A percentile compares a stretch with the other conserved stretches of the same genome.
Evolutionary conservation across 2,888 invertebrate genomes (phyloP).

Genomic region (Trissolcus japonicus): DNA sequence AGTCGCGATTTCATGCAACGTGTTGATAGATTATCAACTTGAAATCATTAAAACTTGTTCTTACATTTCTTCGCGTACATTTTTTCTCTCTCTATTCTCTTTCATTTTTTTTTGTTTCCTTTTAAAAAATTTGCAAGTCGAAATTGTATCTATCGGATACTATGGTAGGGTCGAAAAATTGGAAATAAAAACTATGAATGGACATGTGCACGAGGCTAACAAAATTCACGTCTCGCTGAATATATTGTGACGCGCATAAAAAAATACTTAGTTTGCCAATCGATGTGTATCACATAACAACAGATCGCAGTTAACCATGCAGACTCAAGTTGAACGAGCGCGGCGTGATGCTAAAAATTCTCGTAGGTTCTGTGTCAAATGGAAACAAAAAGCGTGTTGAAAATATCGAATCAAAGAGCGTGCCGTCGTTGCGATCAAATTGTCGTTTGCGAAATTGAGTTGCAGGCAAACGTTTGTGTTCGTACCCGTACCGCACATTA

Average conservation of each 20-base stretch:
- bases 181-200: not conserved
- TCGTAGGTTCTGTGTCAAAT: slow-evolving; percentile 45
- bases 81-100: too few species aligned
- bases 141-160: not conserved
- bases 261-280: slow-evolving; percentile 36
- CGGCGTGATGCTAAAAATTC: slow-evolving; percentile 14
- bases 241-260: slow-evolving; percentile 17
- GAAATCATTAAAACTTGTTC: too few species aligned
- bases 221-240: slow-evolving; percentile 38
- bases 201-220: slow-evolving; percentile 46
- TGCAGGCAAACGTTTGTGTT: slow-evolving; percentile 3
- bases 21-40: slow-evolving; percentile 30
- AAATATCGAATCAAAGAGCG: slow-evolving; percentile 50
- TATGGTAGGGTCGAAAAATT: not conserved
- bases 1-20: slow-evolving; percentile 17
- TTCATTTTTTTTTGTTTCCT: too few species aligned
- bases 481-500: slow-evolving; percentile 8
- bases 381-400: slow-evolving; percentile 44
- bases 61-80: too few species aligned
- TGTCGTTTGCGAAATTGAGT: slow-evolving; percentile 37
- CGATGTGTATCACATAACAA: slow-evolving; percentile 44
- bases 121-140: too few species aligned
- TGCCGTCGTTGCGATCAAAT: slow-evolving; percentile 43
- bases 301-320: slow-evolving; percentile 33
- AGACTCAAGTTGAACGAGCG: slow-evolving; percentile 34